These are phyloP conservation scores for Silurus meridionalis DNA, from an alignment of 2,113 vertebrate species.

Conservation along the genomic window DNA sequence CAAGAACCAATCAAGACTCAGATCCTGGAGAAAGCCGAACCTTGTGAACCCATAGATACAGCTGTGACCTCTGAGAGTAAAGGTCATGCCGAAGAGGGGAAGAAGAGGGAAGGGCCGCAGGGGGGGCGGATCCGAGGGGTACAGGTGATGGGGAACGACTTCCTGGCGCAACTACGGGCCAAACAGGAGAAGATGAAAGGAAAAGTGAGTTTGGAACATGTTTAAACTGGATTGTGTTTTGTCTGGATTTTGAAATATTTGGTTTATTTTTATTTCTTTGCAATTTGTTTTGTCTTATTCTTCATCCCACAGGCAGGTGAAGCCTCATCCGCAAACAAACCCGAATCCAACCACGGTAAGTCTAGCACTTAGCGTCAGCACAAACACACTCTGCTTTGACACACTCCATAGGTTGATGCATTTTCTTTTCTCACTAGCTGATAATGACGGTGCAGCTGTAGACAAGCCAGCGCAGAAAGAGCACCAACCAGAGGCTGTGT, in stretches of 20 bases:
- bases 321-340: conserved; percentile 6
- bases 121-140: conserved; percentile 76
- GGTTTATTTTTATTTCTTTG: background rate
- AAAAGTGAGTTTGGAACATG: conserved; percentile 8
- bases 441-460: background rate
- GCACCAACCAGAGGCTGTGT: background rate
- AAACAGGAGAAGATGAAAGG: conserved; percentile 82
- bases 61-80: conserved; percentile 62
- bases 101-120: conserved; percentile 67
- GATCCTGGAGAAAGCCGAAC: background rate
- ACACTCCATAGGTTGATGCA: background rate
- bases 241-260: background rate
- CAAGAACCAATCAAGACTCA: conserved; percentile 12
- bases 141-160: conserved; percentile 83
- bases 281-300: background rate
- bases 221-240: background rate
- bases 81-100: conserved; percentile 64
- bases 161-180: conserved; percentile 94
- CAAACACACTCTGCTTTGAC: background rate
- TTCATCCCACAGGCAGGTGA: background rate
- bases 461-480: conserved; percentile 13
- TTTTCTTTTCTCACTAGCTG: conserved; percentile 17
- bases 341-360: conserved; percentile 16
- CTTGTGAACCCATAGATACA: conserved; percentile 68
- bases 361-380: background rate